Percentiles rank a stretch among this genome's conserved stretches.
Conservation (phyloP, 2,113 vertebrate species). For the Mobula birostris region DNA sequence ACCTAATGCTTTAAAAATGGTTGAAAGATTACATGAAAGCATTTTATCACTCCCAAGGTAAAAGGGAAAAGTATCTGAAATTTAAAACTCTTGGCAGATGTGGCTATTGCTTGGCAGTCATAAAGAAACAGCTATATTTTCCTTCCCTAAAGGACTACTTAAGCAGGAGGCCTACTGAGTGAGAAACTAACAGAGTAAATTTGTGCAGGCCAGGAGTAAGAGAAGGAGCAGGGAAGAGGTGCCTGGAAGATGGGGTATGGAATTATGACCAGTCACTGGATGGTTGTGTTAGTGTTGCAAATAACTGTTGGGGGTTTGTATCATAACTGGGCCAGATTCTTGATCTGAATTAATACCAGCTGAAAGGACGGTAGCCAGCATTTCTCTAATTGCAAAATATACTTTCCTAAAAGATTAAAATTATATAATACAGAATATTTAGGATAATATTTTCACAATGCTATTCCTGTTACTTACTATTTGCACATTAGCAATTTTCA, state of each 20-base stretch:
- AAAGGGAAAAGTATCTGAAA: background rate
- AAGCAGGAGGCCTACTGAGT: background rate
- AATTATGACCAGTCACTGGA: too few relatives aligned
- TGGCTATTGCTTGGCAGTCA: background rate
- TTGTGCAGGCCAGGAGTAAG: background rate
- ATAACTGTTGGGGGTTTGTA: too few relatives aligned
- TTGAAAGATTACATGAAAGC: constrained; percentile 6
- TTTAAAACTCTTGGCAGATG: constrained; percentile 1
- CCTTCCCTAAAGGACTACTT: constrained; percentile 20
- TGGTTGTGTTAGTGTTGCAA: too few relatives aligned
- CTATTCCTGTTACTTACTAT: too few relatives aligned
- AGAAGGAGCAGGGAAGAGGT: background rate
- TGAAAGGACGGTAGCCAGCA: too few relatives aligned
- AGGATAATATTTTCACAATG: too few relatives aligned
- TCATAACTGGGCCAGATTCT: too few relatives aligned
- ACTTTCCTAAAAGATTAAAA: too few relatives aligned
- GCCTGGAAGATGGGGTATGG: background rate
- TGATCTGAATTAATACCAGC: too few relatives aligned
- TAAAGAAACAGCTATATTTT: constrained; percentile 21
- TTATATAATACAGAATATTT: too few relatives aligned
- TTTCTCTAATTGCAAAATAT: too few relatives aligned
- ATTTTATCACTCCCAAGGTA: background rate
- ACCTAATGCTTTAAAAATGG: background rate
- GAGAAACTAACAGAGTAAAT: background rate
- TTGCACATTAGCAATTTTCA: too few relatives aligned